phyloP scores from a whole-genome alignment of 2,113 vertebrate species.

The Corydoras sp. region DNA sequence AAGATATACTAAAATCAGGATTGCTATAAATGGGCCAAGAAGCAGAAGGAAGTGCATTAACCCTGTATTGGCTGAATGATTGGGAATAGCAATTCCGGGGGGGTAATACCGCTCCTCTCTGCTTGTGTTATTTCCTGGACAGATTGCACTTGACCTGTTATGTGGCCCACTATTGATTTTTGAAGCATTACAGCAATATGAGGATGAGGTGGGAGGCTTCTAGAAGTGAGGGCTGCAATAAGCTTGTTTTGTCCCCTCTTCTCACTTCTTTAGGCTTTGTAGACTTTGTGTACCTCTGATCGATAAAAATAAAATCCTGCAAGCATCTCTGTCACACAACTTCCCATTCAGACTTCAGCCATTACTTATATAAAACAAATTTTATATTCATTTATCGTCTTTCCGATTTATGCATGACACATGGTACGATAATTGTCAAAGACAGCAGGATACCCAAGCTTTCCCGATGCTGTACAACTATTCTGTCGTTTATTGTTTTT shows the following conservation, averaged over 20 bases:
- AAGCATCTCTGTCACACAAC: constrained; percentile 13
- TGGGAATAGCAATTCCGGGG: constrained; percentile 49
- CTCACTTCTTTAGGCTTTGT: constrained; percentile 35
- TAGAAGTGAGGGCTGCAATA: constrained; percentile 41
- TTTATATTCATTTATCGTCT: no score
- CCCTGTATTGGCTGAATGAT: constrained; percentile 49
- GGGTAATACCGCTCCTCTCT: constrained; percentile 50
- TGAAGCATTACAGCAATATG: constrained; percentile 52
- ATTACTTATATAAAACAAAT: constrained; percentile 40
- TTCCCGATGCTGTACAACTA: neutral
- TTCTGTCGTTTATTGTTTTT: neutral
- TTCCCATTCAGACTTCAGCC: constrained; percentile 25
- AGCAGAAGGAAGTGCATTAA: constrained; percentile 55
- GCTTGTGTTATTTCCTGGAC: constrained; percentile 63
- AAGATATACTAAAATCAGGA: constrained; percentile 31
- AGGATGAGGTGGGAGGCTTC: constrained; percentile 45
- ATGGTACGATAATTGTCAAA: no score
- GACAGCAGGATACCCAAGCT: no score
- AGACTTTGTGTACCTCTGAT: constrained; percentile 28
- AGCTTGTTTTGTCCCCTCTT: constrained; percentile 47
- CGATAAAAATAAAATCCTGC: constrained; percentile 35
- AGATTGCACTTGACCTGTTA: constrained; percentile 60
- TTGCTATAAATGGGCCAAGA: neutral
- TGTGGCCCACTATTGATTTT: constrained; percentile 62
- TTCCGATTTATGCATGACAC: no score